Evolutionary conservation across 2,888 invertebrate genomes (phyloP), one percentile per base, ranked within the genome.

Genomic region (Cryptophagus acutangulus): DNA sequence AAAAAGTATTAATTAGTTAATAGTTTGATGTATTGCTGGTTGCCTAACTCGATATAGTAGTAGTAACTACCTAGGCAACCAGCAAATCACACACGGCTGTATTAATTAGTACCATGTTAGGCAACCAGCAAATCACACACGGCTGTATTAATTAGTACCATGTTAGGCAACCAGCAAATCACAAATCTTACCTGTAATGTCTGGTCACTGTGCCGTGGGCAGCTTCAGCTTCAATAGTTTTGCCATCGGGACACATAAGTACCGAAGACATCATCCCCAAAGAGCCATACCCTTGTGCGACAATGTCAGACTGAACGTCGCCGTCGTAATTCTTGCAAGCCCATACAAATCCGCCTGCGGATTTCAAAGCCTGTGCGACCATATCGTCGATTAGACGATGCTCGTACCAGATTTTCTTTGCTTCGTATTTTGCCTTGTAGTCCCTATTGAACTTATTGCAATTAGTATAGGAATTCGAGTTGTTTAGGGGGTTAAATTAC

Each of bases 271-370:
- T 92, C 75, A 92, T 78, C 41, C 91, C 91, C 41, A 92, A 72
- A 0, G 89, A 89, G 1, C 92, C 91, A 57, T 78, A 81, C 12
- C 80, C 80, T 74, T 81, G 68, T 28, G 92, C 92, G 3, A 92
- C 84, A 48, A 90, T 77, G 62, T 92, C 91, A 1, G 88, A 88
- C 70, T 90, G 90, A 3, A 92, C 91, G 63, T 92, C 92, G 18
- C 92, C 92, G 61, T 90, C 89, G 64, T 92, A 92, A 71, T 92
- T 92, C 72, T 92, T 92, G 72, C 91, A 91, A 13, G 89, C 84
- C 92, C 92, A 92, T 33, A 92, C 84, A 66, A 91, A 91, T 6
- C 86, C 88, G 39, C 92, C 92, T 14, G 76, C 74, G 17, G 89
- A 84, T 71, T 92, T 90, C 34, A 90, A 71, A 2, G 76, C 82